phyloP scores from a whole-genome alignment of 2,888 invertebrate species.

The Hermaeophaga mercurialis region DNA sequence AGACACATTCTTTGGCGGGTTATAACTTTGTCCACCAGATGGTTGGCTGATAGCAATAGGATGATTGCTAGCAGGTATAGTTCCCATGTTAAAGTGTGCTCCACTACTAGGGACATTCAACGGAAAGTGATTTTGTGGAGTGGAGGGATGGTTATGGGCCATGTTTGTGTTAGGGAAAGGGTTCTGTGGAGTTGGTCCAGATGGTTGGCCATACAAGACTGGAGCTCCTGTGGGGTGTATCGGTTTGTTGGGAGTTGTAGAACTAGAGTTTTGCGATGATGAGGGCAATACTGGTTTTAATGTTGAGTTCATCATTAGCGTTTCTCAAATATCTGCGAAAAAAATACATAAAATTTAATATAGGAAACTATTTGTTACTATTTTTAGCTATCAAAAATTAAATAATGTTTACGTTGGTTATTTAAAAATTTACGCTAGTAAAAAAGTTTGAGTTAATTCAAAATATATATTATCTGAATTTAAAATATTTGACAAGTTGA shows the following conservation, averaged over 20 bases:
- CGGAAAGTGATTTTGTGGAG: constrained; percentile 48
- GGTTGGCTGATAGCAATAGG: constrained; percentile 47
- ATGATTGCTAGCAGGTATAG: constrained; percentile 50
- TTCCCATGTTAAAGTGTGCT: constrained; percentile 44
- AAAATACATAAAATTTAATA: no score
- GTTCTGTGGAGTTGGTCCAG: constrained; percentile 48
- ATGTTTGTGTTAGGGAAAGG: constrained; percentile 43
- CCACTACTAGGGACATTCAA: constrained; percentile 49
- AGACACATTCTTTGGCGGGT: constrained; percentile 47
- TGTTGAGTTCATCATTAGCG: constrained; percentile 64
- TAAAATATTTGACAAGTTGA: no score
- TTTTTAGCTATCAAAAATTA: no score
- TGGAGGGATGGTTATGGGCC: constrained; percentile 45
- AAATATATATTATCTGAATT: no score
- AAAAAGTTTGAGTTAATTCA: no score
- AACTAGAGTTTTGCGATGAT: constrained; percentile 54
- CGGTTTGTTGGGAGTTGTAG: constrained; percentile 48
- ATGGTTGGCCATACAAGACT: constrained; percentile 45
- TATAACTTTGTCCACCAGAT: constrained; percentile 41
- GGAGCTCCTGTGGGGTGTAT: constrained; percentile 52
- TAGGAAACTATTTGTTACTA: no score
- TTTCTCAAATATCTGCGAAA: constrained; percentile 26
- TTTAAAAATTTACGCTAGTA: no score
- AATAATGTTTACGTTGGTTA: no score
- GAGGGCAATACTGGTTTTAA: constrained; percentile 65